Conservation (phyloP, 2,888 invertebrate genomes). For the Heliconius erato region DNA sequence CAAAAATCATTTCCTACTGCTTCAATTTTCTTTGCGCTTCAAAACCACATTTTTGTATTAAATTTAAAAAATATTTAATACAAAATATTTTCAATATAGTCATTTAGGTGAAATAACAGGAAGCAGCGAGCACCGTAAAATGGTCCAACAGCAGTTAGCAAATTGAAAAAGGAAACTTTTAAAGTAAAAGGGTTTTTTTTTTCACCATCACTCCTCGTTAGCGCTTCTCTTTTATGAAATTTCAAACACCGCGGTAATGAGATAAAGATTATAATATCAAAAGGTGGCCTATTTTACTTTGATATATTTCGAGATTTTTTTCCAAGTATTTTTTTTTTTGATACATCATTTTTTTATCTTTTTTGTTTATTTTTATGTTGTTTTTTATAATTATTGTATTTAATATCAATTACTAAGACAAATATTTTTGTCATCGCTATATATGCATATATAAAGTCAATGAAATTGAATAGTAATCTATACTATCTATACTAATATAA, state of each 20-base stretch:
- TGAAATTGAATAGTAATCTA: neutral
- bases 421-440: no score
- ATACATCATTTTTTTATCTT: no score
- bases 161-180: constrained; percentile 47
- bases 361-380: no score
- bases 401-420: no score
- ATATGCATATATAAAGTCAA: neutral
- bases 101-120: constrained; percentile 33
- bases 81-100: constrained; percentile 16
- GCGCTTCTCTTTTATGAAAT: constrained; percentile 43
- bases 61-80: neutral
- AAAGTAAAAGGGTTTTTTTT: constrained; percentile 45
- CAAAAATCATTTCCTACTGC: no score
- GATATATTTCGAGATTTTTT: neutral
- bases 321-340: neutral
- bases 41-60: neutral
- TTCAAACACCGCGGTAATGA: constrained; percentile 43
- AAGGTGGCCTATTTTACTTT: constrained; percentile 23
- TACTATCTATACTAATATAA: no score
- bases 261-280: constrained; percentile 29
- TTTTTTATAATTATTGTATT: no score
- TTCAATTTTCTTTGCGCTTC: neutral
- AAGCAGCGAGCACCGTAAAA: constrained; percentile 29
- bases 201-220: constrained; percentile 44
- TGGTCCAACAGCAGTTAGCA: constrained; percentile 37